Evolutionary conservation across 2,797 vertebrate genomes (phyloP), one percentile per base, ranked within the genome.

Genomic region (Lithobates sylvaticus): DNA sequence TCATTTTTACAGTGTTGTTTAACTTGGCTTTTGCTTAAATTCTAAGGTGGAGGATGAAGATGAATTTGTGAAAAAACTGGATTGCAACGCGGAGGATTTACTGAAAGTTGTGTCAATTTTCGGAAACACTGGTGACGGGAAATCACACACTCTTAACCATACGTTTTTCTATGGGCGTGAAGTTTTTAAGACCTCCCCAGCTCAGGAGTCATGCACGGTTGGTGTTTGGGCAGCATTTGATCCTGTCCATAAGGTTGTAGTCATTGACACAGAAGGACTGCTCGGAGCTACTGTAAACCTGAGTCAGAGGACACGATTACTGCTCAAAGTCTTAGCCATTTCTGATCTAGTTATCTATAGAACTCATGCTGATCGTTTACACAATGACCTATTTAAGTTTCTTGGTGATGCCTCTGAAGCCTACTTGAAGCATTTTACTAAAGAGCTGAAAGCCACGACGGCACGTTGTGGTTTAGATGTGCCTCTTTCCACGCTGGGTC

Each of bases 311-410:
- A 99, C 97, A 10, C 95, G 98, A 32, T 95, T 99, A 89, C 96
- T 99, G 64, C 95, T 99, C 76, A 99, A 99, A 91, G 97, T 99
- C 81, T 92, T 99, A 88, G 98, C 98, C 72, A 93, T 99, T 83
- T 99, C 98, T n/a, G 98, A 99, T 90, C 93, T 99, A 42, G 96
- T 99, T 88, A 98, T 99, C 92, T 99, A 99, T 91, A 96, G 98
- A 88, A 99, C 98, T 44, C 98, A 98, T 34, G 97, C 98, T 13
- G 98, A 99, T 93, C 96, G 98, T 78, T 96, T 99, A 86, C 98
- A 99, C 21, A 99, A 99, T 42, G 98, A 99, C 88, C 97, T 99
- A 89, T 99, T 99, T 91, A 99, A 99, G 91, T 99, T 99, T 92
- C 96, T 99, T 2, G 98, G 98, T 5, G 98, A 99, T 58, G 98